Evolutionary conservation across 2,797 vertebrate genomes (phyloP).

Genomic region (Lutjanus campechanus): DNA sequence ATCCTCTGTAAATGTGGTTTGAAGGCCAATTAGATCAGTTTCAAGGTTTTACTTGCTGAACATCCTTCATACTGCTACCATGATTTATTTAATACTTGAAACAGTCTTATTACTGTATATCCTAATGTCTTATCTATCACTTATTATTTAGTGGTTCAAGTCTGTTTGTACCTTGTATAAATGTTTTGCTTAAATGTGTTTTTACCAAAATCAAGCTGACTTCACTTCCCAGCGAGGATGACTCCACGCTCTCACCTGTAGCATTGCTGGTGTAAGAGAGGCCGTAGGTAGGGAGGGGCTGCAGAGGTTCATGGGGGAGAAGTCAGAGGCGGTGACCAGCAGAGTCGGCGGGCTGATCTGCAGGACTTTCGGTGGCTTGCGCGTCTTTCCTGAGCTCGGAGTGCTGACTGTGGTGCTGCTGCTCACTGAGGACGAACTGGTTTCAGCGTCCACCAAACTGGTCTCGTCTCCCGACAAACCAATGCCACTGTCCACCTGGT

Average conservation of each 20-base stretch:
- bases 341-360: conserved; percentile 92
- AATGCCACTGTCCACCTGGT: conserved; percentile 70
- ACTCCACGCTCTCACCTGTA: conserved; percentile 87
- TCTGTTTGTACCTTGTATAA: not conserved
- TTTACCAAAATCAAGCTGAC: not conserved
- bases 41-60: not conserved
- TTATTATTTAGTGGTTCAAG: not conserved
- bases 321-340: conserved; percentile 94
- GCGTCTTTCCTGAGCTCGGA: conserved; percentile 85
- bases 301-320: conserved; percentile 92
- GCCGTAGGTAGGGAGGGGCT: conserved; percentile 95
- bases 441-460: conserved; percentile 67
- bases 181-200: not conserved
- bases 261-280: conserved; percentile 95
- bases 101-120: no score
- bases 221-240: not conserved
- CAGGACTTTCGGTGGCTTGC: conserved; percentile 94
- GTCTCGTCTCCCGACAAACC: conserved; percentile 79
- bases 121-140: not conserved
- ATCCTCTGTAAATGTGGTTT: no score
- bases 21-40: not conserved
- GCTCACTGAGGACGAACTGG: conserved; percentile 71
- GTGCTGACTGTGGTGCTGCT: conserved; percentile 76
- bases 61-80: no score
- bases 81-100: no score